Evolutionary conservation across 2,797 vertebrate species (phyloP).

Genomic region (Macropodus opercularis): DNA sequence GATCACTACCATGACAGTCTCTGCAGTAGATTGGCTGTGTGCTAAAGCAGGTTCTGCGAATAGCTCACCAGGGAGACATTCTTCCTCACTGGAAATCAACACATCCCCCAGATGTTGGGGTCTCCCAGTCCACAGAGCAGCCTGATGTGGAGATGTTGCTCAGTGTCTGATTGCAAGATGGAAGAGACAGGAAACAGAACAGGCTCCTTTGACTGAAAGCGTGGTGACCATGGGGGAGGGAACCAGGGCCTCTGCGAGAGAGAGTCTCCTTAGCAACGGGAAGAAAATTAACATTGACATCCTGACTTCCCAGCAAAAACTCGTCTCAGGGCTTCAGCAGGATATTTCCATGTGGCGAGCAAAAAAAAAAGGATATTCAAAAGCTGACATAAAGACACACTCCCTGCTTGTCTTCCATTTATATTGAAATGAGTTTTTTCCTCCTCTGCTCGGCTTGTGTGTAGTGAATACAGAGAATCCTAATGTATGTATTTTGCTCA

Average conservation of each 20-base stretch:
- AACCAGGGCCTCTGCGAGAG: conserved; percentile 71
- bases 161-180: conserved; percentile 81
- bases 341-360: conserved; percentile 76
- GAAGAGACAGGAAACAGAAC: conserved; percentile 75
- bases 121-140: conserved; percentile 63
- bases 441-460: conserved; percentile 63
- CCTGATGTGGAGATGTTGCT: conserved; percentile 78
- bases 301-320: conserved; percentile 81
- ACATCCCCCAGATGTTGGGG: conserved; percentile 78
- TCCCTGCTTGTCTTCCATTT: conserved; percentile 83
- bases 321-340: conserved; percentile 72
- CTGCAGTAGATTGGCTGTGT: conserved; percentile 64
- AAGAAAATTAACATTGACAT: conserved; percentile 85
- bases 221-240: conserved; percentile 79
- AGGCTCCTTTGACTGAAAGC: conserved; percentile 79
- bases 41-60: conserved; percentile 70
- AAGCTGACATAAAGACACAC: conserved; percentile 82
- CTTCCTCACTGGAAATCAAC: conserved; percentile 74
- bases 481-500: conserved; percentile 87
- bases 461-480: conserved; percentile 78
- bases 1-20: conserved; percentile 67
- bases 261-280: conserved; percentile 82
- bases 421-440: conserved; percentile 86
- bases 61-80: conserved; percentile 64
- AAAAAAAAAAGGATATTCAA: conserved; percentile 75